Percentiles rank a stretch among this genome's conserved stretches.
These are phyloP conservation scores for Xerus inauris DNA, from an alignment of 2,113 vertebrate species.

Conservation along the genomic window DNA sequence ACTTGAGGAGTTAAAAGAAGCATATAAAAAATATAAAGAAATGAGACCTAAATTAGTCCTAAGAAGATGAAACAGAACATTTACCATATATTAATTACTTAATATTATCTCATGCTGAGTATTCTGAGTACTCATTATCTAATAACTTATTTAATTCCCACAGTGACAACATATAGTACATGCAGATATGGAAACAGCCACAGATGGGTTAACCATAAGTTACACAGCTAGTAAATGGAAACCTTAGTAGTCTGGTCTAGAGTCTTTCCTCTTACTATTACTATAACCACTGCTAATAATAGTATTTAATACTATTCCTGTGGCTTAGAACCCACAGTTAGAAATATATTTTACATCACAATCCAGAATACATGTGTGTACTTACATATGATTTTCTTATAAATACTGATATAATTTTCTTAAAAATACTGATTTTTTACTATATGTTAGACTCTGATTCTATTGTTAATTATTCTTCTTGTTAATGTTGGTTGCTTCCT, in stretches of 20 bases:
- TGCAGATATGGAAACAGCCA: not conserved
- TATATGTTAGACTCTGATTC: not conserved
- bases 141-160: not conserved
- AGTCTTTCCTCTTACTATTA: not conserved
- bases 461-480: not conserved
- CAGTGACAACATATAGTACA: not conserved
- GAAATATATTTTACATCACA: not conserved
- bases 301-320: not conserved
- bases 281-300: not conserved
- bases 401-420: not conserved
- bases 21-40: not conserved
- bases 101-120: not conserved
- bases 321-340: not conserved
- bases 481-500: not conserved
- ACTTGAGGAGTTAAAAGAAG: not conserved
- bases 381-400: too few species aligned
- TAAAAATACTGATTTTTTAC: not conserved
- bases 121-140: not conserved
- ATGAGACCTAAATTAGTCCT: not conserved
- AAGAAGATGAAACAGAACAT: not conserved
- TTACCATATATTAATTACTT: not conserved
- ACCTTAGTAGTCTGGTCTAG: not conserved
- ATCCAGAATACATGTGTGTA: not conserved
- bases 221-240: not conserved
- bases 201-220: not conserved